phyloP scores from a whole-genome alignment of 2,113 vertebrate species.

The Phalacrocorax carbo region DNA sequence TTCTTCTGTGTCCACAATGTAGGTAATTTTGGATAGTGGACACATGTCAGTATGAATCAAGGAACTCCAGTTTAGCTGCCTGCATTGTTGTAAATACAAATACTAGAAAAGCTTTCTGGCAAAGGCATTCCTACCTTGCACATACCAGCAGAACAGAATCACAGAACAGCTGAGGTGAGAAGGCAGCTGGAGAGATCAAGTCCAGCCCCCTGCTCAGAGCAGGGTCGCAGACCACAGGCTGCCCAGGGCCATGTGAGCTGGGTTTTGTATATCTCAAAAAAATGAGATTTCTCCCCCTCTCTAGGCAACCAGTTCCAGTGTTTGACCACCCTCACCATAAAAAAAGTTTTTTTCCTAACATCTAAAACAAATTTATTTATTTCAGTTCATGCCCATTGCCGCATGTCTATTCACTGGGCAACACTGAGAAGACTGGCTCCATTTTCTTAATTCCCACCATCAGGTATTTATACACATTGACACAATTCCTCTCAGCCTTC shows the following conservation, averaged over 20 bases:
- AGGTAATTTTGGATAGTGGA: not conserved
- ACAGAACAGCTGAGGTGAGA: not conserved
- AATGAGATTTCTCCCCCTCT: not conserved
- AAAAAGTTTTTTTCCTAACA: not conserved
- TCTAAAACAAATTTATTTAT: not conserved
- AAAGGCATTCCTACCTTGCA: not conserved
- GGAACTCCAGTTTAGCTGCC: not conserved
- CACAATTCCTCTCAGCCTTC: not conserved
- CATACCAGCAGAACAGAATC: not conserved
- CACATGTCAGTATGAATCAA: not conserved
- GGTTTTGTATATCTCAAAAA: not conserved
- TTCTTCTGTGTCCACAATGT: not conserved
- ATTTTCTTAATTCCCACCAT: not conserved
- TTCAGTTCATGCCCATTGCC: not conserved
- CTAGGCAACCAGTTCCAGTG: not conserved
- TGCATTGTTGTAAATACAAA: not conserved
- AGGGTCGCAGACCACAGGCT: not conserved
- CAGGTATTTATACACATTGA: not conserved
- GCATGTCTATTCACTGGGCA: not conserved
- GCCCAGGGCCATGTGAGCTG: not conserved
- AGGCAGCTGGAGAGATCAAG: not conserved
- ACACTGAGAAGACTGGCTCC: not conserved
- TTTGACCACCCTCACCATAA: not conserved
- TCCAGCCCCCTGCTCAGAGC: not conserved
- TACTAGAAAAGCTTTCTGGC: not conserved